Base-by-base conservation (phyloP, 2,888 invertebrate genomes). In the Eristalis intricaria region DNA sequence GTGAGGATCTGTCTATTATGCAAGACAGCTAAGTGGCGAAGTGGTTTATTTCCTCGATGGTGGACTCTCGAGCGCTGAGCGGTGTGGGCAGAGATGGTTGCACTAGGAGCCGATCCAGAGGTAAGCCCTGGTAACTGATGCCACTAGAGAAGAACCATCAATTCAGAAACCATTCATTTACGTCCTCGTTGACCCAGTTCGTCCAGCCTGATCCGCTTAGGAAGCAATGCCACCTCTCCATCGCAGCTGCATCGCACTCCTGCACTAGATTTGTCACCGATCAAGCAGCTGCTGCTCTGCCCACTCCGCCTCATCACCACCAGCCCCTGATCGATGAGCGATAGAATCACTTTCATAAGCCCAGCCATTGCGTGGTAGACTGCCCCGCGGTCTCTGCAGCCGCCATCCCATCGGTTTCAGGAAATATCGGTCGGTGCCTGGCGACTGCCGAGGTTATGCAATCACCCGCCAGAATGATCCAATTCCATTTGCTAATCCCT, bases 401-500 rank as follows among this genome's bases (percentile, higher is more conserved):
- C 1, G 4, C 63, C 38, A 73, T 13, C 38, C 38, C 78, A 61
- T 79, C 56, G 70, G 60, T 75, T 76, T 80, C 87, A 87, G 87
- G 87, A 87, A 87, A 87, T 84, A 83, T 86, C 83, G 68, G 73
- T 40, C 75, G 61, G 66, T 60, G 19, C 8, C 19, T 19, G 43
- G 1, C 7, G n/a, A 7, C 50, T 19, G 50, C 19, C 8, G 15
- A 13, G 61, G 38, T 87, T 87, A 84, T 56, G 64, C 64, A 84
- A 87, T 68, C 68, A 60, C 66, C 32, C 84, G 50, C 63, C 87
- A 84, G 84, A 87, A 87, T 87, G 87, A 79, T 84, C 87, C 84
- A 87, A 87, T 87, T 87, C 81, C 73, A 63, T 71, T 77, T 85
- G 69, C 71, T 63, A 63, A 68, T 68, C 43, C 38, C 61, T n/a